Percentiles rank a stretch among this genome's conserved stretches.
Evolutionary conservation across 2,888 invertebrate species (phyloP).

Genomic region (Limenitis arthemis): DNA sequence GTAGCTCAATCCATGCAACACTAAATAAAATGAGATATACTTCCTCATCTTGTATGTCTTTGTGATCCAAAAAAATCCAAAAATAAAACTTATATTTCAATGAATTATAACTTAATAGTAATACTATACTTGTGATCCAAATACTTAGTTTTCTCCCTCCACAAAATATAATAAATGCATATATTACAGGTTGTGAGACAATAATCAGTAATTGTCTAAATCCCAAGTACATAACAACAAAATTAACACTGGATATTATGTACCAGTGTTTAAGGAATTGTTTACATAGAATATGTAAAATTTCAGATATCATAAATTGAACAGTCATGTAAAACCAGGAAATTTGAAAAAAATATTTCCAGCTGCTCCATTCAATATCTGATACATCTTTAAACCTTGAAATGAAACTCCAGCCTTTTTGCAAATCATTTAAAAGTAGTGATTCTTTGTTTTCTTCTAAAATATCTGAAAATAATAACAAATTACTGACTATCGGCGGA

Average conservation of each 20-base stretch:
- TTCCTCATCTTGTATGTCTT: constrained; percentile 60
- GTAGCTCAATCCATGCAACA: constrained; percentile 80
- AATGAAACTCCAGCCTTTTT: constrained; percentile 70
- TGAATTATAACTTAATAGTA: constrained; percentile 65
- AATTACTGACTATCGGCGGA: too few relatives aligned
- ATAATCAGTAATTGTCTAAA: constrained; percentile 61
- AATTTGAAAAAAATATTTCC: constrained; percentile 67
- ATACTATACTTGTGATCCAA: constrained; percentile 69
- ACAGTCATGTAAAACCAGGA: constrained; percentile 70
- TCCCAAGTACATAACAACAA: constrained; percentile 62
- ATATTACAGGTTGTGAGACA: constrained; percentile 71
- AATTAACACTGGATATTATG: constrained; percentile 58
- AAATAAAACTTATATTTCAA: constrained; percentile 60
- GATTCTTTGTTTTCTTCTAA: constrained; percentile 34
- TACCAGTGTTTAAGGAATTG: constrained; percentile 68
- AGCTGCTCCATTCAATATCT: constrained; percentile 81
- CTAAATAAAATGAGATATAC: constrained; percentile 69
- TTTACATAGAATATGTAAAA: constrained; percentile 42
- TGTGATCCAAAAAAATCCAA: constrained; percentile 56
- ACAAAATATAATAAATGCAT: constrained; percentile 48
- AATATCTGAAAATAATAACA: constrained; percentile 40
- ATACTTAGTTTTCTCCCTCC: constrained; percentile 60
- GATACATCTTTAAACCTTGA: constrained; percentile 74
- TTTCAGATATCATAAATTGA: constrained; percentile 70
- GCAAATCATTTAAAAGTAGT: constrained; percentile 58